Conservation (phyloP, 2,888 invertebrate genomes). For the Thymelicus acteon region DNA sequence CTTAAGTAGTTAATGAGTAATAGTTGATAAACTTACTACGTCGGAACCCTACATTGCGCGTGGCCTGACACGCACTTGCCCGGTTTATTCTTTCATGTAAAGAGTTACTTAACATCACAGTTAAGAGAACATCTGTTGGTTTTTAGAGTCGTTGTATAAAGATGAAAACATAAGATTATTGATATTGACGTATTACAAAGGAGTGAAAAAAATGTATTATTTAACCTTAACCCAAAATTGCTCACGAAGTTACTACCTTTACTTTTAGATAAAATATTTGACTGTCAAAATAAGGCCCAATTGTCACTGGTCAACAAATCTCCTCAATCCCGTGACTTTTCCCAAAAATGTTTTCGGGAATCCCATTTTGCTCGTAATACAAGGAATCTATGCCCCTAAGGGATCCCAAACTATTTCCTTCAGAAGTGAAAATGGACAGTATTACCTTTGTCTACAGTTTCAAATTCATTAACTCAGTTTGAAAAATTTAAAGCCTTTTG, state of each 20-base stretch:
- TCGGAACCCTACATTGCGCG: too few species aligned
- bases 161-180: too few species aligned
- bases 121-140: too few species aligned
- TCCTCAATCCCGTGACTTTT: not conserved
- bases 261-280: not conserved
- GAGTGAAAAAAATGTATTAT: too few species aligned
- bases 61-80: too few species aligned
- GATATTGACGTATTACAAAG: too few species aligned
- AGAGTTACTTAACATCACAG: too few species aligned
- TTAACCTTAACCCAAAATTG: not conserved
- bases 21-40: too few species aligned
- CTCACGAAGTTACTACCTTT: not conserved
- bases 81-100: too few species aligned
- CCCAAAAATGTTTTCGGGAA: slow-evolving; percentile 6
- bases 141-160: too few species aligned
- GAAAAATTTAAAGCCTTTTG: slow-evolving; percentile 9
- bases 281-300: not conserved
- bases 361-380: not conserved
- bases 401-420: slow-evolving; percentile 6
- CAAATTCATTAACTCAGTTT: not conserved
- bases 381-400: slow-evolving; percentile 12
- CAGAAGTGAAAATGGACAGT: slow-evolving; percentile 13
- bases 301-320: slow-evolving; percentile 11
- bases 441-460: not conserved
- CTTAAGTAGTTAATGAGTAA: too few species aligned